A percentile compares a stretch with the other conserved stretches of the same genome.
Evolutionary conservation across 2,888 invertebrate species (phyloP).

Genomic region (Prosapia bicincta): DNA sequence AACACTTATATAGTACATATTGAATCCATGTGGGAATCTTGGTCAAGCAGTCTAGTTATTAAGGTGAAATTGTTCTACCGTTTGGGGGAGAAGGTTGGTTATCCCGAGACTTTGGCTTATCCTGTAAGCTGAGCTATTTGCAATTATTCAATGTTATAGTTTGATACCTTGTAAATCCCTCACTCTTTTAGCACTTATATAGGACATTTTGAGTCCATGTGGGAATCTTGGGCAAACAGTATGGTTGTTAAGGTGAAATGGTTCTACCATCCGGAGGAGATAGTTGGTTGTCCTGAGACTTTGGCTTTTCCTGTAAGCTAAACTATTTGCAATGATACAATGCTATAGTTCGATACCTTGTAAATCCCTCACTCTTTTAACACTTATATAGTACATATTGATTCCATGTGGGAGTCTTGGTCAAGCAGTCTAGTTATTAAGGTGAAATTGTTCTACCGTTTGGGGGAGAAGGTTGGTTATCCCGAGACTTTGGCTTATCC

Average conservation of each 20-base stretch:
- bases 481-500: constrained; percentile 67
- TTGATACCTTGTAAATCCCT: too few species aligned
- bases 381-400: constrained; percentile 86
- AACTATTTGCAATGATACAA: too few species aligned
- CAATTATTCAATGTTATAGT: too few species aligned
- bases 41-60: constrained; percentile 85
- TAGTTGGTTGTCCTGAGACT: constrained; percentile 66
- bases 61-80: constrained; percentile 96
- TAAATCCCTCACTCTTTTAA: too few species aligned
- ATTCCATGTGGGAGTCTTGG: constrained; percentile 88
- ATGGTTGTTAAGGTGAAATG: constrained; percentile 92
- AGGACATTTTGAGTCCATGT: constrained; percentile 87
- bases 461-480: constrained; percentile 85
- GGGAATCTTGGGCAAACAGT: constrained; percentile 83
- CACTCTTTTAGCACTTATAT: too few species aligned
- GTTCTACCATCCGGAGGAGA: constrained; percentile 98
- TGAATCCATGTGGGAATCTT: constrained; percentile 88
- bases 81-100: constrained; percentile 87
- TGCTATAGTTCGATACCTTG: too few species aligned
- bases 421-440: constrained; percentile 86
- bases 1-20: constrained; percentile 92
- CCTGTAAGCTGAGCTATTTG: too few species aligned
- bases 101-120: constrained; percentile 63
- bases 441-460: constrained; percentile 96
- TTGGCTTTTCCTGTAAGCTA: too few species aligned